phyloP scores from a whole-genome alignment of 2,888 invertebrate species.

The Stenolophus ochropezus region DNA sequence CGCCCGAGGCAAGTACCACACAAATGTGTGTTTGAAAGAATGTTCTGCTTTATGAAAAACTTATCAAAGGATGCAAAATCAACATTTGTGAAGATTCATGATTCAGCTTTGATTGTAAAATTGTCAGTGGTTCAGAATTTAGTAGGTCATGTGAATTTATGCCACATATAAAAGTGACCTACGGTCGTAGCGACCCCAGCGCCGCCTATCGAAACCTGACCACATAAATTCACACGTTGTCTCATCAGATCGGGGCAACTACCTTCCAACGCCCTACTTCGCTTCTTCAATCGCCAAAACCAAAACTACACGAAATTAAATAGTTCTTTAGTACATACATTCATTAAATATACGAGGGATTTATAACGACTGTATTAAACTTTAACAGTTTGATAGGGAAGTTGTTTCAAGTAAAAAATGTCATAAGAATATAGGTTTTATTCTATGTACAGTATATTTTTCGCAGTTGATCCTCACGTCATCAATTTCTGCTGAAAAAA shows the following conservation, averaged over 20 bases:
- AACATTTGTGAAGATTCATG: background rate
- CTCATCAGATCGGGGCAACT: conserved; percentile 32
- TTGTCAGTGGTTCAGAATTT: conserved; percentile 41
- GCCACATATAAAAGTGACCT: conserved; percentile 50
- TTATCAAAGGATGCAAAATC: background rate
- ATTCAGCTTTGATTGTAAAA: background rate
- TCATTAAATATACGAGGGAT: too few relatives aligned
- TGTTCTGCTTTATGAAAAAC: too few relatives aligned
- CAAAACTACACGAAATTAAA: background rate
- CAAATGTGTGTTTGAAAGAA: too few relatives aligned
- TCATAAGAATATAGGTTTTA: too few relatives aligned
- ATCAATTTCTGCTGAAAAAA: too few relatives aligned
- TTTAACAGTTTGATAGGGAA: too few relatives aligned
- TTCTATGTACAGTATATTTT: too few relatives aligned
- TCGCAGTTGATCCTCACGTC: too few relatives aligned
- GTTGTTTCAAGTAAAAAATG: too few relatives aligned
- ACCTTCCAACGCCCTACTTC: background rate
- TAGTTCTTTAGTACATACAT: too few relatives aligned
- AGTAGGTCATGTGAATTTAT: conserved; percentile 37
- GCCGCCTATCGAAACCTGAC: conserved; percentile 32
- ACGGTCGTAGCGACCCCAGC: conserved; percentile 16
- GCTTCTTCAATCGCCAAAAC: background rate
- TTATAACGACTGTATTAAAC: too few relatives aligned
- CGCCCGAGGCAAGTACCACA: too few relatives aligned
- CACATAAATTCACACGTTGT: conserved; percentile 53